Conservation (phyloP, 2,888 invertebrate genomes). For the Scaptodrosophila latifasciaeformis region DNA sequence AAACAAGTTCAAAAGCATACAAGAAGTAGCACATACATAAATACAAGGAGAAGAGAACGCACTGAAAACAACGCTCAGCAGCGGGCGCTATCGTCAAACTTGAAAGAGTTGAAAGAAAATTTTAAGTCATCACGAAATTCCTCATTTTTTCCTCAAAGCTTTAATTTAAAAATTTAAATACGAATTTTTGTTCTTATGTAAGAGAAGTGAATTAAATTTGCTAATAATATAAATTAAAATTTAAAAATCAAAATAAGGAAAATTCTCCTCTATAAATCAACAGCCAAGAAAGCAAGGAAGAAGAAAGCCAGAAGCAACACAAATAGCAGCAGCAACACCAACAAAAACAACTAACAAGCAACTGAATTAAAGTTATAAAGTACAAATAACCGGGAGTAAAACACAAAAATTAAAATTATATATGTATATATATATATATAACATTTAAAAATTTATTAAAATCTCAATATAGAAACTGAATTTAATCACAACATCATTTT, state of each 20-base stretch:
- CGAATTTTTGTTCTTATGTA: conserved; percentile 63
- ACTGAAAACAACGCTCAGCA: conserved; percentile 25
- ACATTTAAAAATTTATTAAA: conserved; percentile 47
- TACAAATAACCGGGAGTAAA: conserved; percentile 71
- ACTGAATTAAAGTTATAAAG: conserved; percentile 73
- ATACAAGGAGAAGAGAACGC: conserved; percentile 47
- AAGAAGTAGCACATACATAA: conserved; percentile 23
- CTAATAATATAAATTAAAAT: conserved; percentile 56
- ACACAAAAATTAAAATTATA: conserved; percentile 36
- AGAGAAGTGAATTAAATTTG: conserved; percentile 63
- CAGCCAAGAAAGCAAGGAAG: conserved; percentile 47
- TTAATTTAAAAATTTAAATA: conserved; percentile 67
- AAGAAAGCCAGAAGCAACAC: conserved; percentile 44
- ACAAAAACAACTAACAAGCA: conserved; percentile 60
- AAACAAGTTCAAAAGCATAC: conserved; percentile 2
- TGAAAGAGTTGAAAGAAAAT: conserved; percentile 40
- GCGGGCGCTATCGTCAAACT: conserved; percentile 29
- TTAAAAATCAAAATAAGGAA: conserved; percentile 29
- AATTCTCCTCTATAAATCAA: conserved; percentile 45
- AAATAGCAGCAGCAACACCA: conserved; percentile 40
- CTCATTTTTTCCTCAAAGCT: conserved; percentile 64
- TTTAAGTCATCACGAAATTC: conserved; percentile 59
- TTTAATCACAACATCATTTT: conserved; percentile 66
- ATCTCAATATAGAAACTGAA: conserved; percentile 35
- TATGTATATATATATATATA: conserved; percentile 25